Base-by-base conservation (phyloP, 2,888 invertebrate species). In the Lithophane socia region DNA sequence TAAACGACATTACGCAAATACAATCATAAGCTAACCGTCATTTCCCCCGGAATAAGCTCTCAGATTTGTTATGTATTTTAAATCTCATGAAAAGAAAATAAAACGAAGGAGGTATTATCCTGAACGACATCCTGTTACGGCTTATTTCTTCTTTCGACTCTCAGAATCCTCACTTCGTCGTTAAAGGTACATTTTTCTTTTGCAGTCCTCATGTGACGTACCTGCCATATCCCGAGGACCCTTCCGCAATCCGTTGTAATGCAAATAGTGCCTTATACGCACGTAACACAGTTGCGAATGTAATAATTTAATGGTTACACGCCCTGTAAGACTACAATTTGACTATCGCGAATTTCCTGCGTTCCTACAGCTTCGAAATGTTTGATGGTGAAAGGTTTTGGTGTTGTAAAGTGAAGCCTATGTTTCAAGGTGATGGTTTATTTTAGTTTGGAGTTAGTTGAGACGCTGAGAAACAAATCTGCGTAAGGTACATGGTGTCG, bases 161-260 rank as follows among this genome's bases (percentile, higher is more conserved):
- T 91, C 92, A 94, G 94, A 95, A 95, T 95, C 94, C 94, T 96
- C 93, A 94, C 94, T 93, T 95, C 92, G 94, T 94, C 95, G 96
- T 96, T 96, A 96, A 96, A 96, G 94, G 96, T 95, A 96, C 96
- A 96, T 96, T 96, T 96, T 96, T 96, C 96, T 96, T 96, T 96
- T 91, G 93, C 94, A 95, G 95, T 95, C 95, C 95, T 96, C 94
- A 92, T 95, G 93, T 93, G 93, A 93, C 93, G 94, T 94, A 94
- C 95, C 94, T 93, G 93, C 93, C 91, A 92, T 92, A 92, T 93
- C 93, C 92, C 92, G 90, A 93, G 94, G 95, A 94, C 96, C 96
- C 96, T 95, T 94, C 92, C 91, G 87, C 83, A 58, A 74, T 74
- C 71, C 84, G 89, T 88, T 88, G 91, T 94, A 93, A 94, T 92